Conservation (phyloP, 30 jellyfish, hydroid and myxozoan species). For the Aurelia sp. region DNA sequence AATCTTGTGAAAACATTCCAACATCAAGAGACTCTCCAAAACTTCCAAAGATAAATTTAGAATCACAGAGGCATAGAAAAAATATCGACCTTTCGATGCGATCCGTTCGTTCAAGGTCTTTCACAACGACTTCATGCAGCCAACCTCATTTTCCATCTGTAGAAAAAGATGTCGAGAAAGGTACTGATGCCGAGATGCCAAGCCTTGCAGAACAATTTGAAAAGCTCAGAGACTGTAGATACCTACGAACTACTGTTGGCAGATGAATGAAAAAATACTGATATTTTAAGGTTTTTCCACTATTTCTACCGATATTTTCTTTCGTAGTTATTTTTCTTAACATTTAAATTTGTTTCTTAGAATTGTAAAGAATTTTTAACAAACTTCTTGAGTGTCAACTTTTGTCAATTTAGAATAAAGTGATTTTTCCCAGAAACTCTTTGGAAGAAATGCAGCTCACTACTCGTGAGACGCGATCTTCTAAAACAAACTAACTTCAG, state of each 20-base stretch:
- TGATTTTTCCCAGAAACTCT: no score
- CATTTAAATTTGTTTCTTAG: no score
- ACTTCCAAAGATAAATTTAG: slow-evolving; percentile 11
- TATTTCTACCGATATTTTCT: no score
- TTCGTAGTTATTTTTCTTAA: no score
- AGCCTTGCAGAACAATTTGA: slow-evolving; percentile 46
- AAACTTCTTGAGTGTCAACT: no score
- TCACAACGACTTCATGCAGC: slow-evolving; percentile 16
- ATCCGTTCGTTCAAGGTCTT: slow-evolving; percentile 14
- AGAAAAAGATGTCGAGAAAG: background rate
- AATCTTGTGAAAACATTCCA: slow-evolving; percentile 19
- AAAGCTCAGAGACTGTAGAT: slow-evolving; percentile 37
- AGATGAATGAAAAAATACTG: background rate
- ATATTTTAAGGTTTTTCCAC: no score
- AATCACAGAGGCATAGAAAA: background rate
- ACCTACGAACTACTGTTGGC: background rate
- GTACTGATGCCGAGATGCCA: background rate
- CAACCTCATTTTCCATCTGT: background rate
- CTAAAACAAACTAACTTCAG: no score
- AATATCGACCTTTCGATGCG: background rate
- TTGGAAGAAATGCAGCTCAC: no score
- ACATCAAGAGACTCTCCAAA: background rate
- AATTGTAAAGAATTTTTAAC: no score
- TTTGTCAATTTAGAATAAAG: no score
- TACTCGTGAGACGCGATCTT: no score